phyloP scores from a whole-genome alignment of 2,888 invertebrate genomes.

The Poecilobothrus nobilitatus region DNA sequence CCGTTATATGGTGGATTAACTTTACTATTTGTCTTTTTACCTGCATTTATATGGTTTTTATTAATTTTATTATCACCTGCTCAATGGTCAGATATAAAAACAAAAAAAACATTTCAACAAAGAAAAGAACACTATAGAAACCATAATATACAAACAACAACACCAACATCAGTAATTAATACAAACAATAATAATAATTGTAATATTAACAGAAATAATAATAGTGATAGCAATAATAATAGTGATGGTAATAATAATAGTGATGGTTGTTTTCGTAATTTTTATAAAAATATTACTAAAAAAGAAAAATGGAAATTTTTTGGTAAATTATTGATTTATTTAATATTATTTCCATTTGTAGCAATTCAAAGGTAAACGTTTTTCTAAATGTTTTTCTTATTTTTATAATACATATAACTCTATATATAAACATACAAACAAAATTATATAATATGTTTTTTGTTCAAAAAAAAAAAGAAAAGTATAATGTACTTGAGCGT shows the following conservation, averaged over 20 bases:
- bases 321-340: not conserved
- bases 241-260: not conserved
- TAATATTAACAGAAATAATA: too few relatives aligned
- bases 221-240: too few relatives aligned
- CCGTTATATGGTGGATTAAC: slow-evolving; percentile 47
- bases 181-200: too few relatives aligned
- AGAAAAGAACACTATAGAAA: too few relatives aligned
- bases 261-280: not conserved
- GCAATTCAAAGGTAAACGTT: not conserved
- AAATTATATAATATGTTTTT: too few relatives aligned
- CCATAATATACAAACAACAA: not conserved
- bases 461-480: too few relatives aligned
- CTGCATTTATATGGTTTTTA: slow-evolving; percentile 51
- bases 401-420: too few relatives aligned
- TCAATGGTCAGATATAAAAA: slow-evolving; percentile 42
- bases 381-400: too few relatives aligned
- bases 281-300: not conserved
- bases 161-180: too few relatives aligned
- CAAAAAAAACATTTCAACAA: not conserved
- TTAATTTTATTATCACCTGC: slow-evolving; percentile 53
- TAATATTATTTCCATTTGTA: not conserved
- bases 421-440: too few relatives aligned
- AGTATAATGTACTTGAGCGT: too few relatives aligned
- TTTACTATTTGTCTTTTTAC: slow-evolving; percentile 46
- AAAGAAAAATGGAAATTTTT: not conserved